A percentile compares a stretch with the other conserved stretches of the same genome.
phyloP scores from a whole-genome alignment of 1,140 invertebrate species.

The Lordiphosa stackelbergi region DNA sequence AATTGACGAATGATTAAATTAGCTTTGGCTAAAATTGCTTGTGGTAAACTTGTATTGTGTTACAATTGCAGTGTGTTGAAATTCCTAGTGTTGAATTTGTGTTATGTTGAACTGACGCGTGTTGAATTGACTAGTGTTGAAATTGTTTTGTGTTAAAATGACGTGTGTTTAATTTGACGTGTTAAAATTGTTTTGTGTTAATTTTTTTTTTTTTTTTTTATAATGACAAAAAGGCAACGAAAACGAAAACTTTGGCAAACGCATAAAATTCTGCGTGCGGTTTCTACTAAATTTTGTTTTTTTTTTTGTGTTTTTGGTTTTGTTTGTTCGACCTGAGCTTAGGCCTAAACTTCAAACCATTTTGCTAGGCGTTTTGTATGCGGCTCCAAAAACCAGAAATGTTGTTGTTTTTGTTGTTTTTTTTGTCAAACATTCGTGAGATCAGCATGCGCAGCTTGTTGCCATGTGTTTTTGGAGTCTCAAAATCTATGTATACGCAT shows the following conservation, averaged over 20 bases:
- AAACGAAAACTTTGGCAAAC: conserved; percentile 71
- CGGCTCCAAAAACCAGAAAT: conserved; percentile 44
- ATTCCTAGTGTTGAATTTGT: no score
- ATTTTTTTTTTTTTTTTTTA: no score
- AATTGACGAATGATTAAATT: no score
- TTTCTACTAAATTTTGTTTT: conserved; percentile 14
- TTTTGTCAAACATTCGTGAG: conserved; percentile 52
- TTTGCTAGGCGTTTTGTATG: conserved; percentile 15
- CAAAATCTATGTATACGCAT: conserved; percentile 48
- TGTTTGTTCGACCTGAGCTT: conserved; percentile 48
- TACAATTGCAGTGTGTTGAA: no score
- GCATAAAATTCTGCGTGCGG: conserved; percentile 70
- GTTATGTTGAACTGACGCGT: no score
- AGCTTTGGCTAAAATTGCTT: no score
- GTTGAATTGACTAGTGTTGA: no score
- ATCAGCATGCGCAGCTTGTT: conserved; percentile 60
- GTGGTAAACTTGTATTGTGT: no score
- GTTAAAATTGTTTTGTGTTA: no score
- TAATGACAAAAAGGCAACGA: conserved; percentile 49
- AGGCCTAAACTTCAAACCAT: conserved; percentile 22
- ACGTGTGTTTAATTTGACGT: no score
- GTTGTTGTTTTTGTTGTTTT: conserved; percentile 15
- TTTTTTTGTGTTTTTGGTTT: conserved; percentile 14
- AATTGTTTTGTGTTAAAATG: no score
- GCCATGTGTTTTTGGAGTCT: conserved; percentile 23